Evolutionary conservation across 2,797 vertebrate genomes (phyloP).

Genomic region (Lacerta viridis): DNA sequence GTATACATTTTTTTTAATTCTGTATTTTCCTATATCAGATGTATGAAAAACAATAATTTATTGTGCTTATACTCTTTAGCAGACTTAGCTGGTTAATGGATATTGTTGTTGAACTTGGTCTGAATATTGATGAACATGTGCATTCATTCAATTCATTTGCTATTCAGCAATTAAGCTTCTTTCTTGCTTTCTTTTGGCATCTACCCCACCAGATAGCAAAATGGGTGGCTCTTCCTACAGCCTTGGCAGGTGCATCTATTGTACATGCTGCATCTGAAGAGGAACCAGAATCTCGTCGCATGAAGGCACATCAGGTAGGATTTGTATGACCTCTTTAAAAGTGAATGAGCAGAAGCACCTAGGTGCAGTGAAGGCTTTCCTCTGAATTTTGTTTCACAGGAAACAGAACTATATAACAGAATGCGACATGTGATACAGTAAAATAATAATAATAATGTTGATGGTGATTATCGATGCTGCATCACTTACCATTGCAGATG

Average conservation of each 20-base stretch:
- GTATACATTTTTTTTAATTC: not conserved
- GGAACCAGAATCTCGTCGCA: conserved; percentile 57
- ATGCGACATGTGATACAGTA: not conserved
- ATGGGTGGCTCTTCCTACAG: conserved; percentile 83
- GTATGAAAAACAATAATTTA: not conserved
- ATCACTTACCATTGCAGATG: not conserved
- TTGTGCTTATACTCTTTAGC: not conserved
- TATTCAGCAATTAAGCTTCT: conserved; percentile 10
- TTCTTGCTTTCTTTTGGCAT: conserved; percentile 20
- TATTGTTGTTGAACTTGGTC: not conserved
- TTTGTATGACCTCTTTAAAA: conserved; percentile 11
- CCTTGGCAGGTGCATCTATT: conserved; percentile 85
- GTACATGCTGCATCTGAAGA: conserved; percentile 79
- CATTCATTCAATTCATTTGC: conserved; percentile 25
- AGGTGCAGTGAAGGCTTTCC: not conserved
- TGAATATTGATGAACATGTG: conserved; percentile 21
- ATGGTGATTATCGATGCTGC: too few relatives aligned
- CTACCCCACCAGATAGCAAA: conserved; percentile 82
- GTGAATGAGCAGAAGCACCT: not conserved
- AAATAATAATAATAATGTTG: not conserved
- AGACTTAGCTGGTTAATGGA: not conserved
- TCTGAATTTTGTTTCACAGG: not conserved
- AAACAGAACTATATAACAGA: not conserved
- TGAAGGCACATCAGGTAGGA: conserved; percentile 79
- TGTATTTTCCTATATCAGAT: not conserved